These are phyloP conservation scores for Stegastes partitus DNA, from an alignment of 2,113 vertebrate genomes.

Conservation along the genomic window DNA sequence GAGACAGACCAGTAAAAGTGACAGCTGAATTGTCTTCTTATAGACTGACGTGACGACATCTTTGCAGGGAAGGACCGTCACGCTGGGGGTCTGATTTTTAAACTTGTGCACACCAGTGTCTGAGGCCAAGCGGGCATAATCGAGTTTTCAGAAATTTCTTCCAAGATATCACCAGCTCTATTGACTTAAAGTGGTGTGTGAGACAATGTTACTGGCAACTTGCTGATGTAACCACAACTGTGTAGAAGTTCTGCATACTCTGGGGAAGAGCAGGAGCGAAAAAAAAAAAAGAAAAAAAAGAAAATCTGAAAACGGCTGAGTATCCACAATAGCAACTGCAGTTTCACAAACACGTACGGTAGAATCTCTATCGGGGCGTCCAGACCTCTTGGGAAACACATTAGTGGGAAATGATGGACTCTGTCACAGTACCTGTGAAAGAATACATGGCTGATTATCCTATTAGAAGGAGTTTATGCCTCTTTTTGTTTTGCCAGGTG, in stretches of 20 bases:
- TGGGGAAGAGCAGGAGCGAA: not conserved
- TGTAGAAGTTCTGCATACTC: slow-evolving; percentile 43
- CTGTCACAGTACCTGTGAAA: slow-evolving; percentile 80
- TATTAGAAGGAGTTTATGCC: slow-evolving; percentile 65
- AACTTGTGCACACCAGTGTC: slow-evolving; percentile 17
- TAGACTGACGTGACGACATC: slow-evolving; percentile 37
- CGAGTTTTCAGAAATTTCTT: slow-evolving; percentile 49
- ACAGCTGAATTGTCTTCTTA: slow-evolving; percentile 25
- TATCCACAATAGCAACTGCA: slow-evolving; percentile 37
- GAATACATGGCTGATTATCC: slow-evolving; percentile 82
- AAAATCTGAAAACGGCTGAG: slow-evolving; percentile 28
- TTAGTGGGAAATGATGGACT: slow-evolving; percentile 74
- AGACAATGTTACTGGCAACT: slow-evolving; percentile 54
- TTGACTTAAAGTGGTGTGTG: slow-evolving; percentile 46
- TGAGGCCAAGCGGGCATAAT: slow-evolving; percentile 47
- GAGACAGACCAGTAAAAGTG: not conserved
- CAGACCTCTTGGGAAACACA: slow-evolving; percentile 72
- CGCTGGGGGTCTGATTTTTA: slow-evolving; percentile 39
- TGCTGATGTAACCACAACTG: slow-evolving; percentile 66
- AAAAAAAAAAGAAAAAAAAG: not conserved
- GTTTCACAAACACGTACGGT: slow-evolving; percentile 39
- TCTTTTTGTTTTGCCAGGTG: slow-evolving; percentile 72
- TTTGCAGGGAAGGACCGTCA: slow-evolving; percentile 44
- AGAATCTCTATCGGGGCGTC: slow-evolving; percentile 43
- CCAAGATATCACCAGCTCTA: slow-evolving; percentile 27